phyloP scores from a whole-genome alignment of 2,888 invertebrate genomes.

The Cataglyphis livida region DNA sequence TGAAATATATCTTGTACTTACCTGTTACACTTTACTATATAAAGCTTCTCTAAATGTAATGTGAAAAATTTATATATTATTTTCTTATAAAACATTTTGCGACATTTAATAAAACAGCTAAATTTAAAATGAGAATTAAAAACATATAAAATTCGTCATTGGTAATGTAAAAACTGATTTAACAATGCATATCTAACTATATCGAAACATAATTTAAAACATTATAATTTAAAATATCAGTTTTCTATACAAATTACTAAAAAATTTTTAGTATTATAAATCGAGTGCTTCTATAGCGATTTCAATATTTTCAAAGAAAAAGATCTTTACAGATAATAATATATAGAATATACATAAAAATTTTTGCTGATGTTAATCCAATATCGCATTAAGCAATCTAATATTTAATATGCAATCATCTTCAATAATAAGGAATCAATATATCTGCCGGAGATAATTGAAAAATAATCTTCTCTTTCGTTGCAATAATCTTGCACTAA shows the following conservation, averaged over 20 bases:
- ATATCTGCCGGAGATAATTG: not conserved
- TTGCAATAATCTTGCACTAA: not conserved
- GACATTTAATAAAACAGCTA: not conserved
- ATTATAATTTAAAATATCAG: not conserved
- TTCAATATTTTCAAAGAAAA: not conserved
- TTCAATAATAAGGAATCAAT: not conserved
- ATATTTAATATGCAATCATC: conserved; percentile 7
- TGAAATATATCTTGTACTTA: conserved; percentile 22
- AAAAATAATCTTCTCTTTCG: not conserved
- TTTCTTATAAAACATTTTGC: not conserved
- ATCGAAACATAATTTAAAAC: not conserved
- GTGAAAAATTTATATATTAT: not conserved
- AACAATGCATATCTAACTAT: not conserved
- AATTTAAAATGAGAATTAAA: not conserved
- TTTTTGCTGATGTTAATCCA: not conserved
- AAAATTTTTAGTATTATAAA: not conserved
- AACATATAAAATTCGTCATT: not conserved
- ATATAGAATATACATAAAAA: conserved; percentile 8
- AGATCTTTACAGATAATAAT: not conserved
- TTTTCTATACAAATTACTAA: not conserved
- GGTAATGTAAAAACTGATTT: not conserved
- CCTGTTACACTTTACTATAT: not conserved
- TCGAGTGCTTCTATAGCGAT: not conserved
- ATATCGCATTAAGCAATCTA: not conserved
- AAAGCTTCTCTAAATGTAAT: not conserved